phyloP scores from a whole-genome alignment of 1,140 invertebrate species.

The Phenacoccus solenopsis region DNA sequence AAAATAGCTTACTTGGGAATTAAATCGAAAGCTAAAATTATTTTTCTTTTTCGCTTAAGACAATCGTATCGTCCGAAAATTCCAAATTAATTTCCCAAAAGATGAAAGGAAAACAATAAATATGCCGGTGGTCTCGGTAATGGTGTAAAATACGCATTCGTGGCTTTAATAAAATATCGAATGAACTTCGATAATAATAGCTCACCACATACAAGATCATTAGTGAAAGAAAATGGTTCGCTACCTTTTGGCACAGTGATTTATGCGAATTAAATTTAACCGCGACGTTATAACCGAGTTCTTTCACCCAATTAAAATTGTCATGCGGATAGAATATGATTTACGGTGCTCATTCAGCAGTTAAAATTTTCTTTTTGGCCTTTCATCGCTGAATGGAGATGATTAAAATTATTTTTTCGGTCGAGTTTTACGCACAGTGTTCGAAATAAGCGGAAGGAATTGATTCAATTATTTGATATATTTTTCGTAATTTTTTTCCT shows the following conservation, averaged over 20 bases:
- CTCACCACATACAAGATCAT: not conserved
- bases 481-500: too few relatives aligned
- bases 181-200: not conserved
- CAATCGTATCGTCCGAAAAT: not conserved
- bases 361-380: too few relatives aligned
- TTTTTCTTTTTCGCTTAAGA: not conserved
- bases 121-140: too few relatives aligned
- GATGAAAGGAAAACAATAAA: too few relatives aligned
- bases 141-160: not conserved
- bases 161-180: not conserved
- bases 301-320: conserved; percentile 2
- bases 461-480: too few relatives aligned
- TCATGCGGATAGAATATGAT: not conserved
- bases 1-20: too few relatives aligned
- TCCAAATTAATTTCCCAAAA: too few relatives aligned
- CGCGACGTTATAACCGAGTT: not conserved
- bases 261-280: not conserved
- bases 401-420: too few relatives aligned
- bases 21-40: not conserved
- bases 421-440: too few relatives aligned
- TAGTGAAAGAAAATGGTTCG: not conserved
- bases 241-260: not conserved
- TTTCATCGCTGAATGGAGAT: too few relatives aligned
- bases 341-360: not conserved
- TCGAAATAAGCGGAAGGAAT: too few relatives aligned